These are phyloP conservation scores for Fistularia tabacaria DNA, from an alignment of 2,797 vertebrate genomes.

Conservation along the genomic window DNA sequence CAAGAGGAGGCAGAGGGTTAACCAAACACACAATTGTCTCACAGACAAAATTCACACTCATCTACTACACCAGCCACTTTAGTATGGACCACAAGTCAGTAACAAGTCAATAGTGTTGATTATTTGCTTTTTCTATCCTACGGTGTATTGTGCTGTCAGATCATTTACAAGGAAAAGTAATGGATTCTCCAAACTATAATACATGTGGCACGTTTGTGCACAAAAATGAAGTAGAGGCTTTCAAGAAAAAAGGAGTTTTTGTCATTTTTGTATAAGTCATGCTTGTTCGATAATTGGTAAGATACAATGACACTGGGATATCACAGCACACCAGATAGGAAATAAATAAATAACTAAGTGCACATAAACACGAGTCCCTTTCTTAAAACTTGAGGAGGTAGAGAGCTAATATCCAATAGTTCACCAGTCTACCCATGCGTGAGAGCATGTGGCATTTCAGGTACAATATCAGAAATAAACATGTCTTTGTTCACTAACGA, in stretches of 20 bases:
- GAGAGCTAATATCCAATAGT: slow-evolving; percentile 59
- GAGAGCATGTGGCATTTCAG: slow-evolving; percentile 39
- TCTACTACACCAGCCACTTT: slow-evolving; percentile 44
- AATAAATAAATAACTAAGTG: slow-evolving; percentile 44
- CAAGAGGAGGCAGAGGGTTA: slow-evolving; percentile 61
- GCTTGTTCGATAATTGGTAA: slow-evolving; percentile 53
- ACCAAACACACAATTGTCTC: slow-evolving; percentile 38
- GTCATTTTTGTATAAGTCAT: slow-evolving; percentile 50
- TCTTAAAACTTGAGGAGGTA: slow-evolving; percentile 69
- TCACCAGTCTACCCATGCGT: slow-evolving; percentile 11
- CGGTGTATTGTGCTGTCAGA: slow-evolving; percentile 61
- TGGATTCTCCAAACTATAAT: slow-evolving; percentile 49
- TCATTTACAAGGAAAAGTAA: slow-evolving; percentile 40
- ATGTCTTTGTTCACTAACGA: slow-evolving; percentile 40
- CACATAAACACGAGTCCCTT: slow-evolving; percentile 72
- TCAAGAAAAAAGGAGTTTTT: slow-evolving; percentile 44
- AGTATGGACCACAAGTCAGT: slow-evolving; percentile 55
- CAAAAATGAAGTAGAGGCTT: slow-evolving; percentile 53
- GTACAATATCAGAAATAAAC: slow-evolving; percentile 35
- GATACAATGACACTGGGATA: slow-evolving; percentile 53
- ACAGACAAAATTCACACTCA: slow-evolving; percentile 32
- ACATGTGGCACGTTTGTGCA: slow-evolving; percentile 50
- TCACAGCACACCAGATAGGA: slow-evolving; percentile 46
- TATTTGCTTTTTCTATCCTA: slow-evolving; percentile 57
- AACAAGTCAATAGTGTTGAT: slow-evolving; percentile 62